Percentiles rank a stretch among this genome's conserved stretches.
These are phyloP conservation scores for Adrianichthys oophorus DNA, from an alignment of 2,797 vertebrate genomes.

Conservation along the genomic window DNA sequence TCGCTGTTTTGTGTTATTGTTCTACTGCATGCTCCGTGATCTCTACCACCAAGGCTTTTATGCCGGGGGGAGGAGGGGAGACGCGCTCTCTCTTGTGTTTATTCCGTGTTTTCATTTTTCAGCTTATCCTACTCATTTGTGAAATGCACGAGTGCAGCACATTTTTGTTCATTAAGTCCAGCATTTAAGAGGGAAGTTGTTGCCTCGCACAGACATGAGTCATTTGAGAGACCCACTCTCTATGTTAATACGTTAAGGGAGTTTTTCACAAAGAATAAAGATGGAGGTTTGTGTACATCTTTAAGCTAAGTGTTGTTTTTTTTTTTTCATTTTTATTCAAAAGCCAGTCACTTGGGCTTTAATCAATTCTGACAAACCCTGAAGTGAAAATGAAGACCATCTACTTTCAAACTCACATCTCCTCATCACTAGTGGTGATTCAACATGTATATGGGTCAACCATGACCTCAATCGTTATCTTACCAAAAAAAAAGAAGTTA, in stretches of 20 bases:
- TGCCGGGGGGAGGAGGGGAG: conserved; percentile 1
- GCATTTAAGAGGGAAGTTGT: conserved; percentile 21
- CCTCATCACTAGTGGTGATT: conserved; percentile 27
- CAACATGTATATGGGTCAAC: neutral
- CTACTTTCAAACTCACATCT: conserved; percentile 27
- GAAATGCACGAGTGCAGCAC: conserved; percentile 3
- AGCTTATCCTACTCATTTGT: conserved; percentile 20
- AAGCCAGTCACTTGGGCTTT: conserved; percentile 26
- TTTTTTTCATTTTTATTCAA: conserved; percentile 1
- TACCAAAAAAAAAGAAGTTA: neutral
- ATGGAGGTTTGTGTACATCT: neutral
- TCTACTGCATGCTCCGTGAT: conserved; percentile 17
- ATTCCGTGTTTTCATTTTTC: conserved; percentile 11
- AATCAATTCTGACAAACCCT: conserved; percentile 29
- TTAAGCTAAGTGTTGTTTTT: conserved; percentile 6
- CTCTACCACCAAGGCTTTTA: conserved; percentile 13
- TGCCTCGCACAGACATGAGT: conserved; percentile 12
- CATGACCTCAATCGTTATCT: conserved; percentile 8
- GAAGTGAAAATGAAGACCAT: conserved; percentile 46
- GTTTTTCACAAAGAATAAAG: conserved; percentile 28
- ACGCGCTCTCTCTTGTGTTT: conserved; percentile 25
- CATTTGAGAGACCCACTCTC: conserved; percentile 9
- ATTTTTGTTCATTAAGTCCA: conserved; percentile 26
- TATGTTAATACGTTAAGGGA: conserved; percentile 14
- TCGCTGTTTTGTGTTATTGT: conserved; percentile 20